phyloP scores from a whole-genome alignment of 2,797 vertebrate species.

The Benthosema pterotum region DNA sequence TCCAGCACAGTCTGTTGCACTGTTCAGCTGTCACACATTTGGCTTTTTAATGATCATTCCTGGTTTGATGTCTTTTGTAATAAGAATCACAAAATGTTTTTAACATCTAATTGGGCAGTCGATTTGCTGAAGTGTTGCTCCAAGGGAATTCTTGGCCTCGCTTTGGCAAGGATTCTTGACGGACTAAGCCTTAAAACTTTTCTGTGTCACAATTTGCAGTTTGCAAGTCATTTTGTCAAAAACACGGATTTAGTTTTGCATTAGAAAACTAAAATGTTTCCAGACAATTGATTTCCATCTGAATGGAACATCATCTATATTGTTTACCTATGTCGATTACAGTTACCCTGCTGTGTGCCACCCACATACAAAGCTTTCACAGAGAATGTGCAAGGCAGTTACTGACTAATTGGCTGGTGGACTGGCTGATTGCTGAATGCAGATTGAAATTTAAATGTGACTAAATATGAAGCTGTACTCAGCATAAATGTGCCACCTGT shows the following conservation, averaged over 20 bases:
- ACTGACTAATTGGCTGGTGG: too few relatives aligned
- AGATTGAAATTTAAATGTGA: too few relatives aligned
- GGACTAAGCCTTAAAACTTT: slow-evolving; percentile 11
- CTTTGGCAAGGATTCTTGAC: slow-evolving; percentile 7
- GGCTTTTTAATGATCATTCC: slow-evolving; percentile 31
- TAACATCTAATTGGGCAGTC: slow-evolving; percentile 7
- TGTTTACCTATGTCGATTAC: neutral
- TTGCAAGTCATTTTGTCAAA: slow-evolving; percentile 7
- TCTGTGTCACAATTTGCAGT: too few relatives aligned
- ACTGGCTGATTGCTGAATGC: too few relatives aligned
- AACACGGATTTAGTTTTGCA: neutral
- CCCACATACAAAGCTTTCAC: too few relatives aligned
- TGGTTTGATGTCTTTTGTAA: slow-evolving; percentile 15
- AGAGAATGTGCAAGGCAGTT: too few relatives aligned
- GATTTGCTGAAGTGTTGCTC: slow-evolving; percentile 2
- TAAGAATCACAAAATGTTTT: slow-evolving; percentile 9
- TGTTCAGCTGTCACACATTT: slow-evolving; percentile 44
- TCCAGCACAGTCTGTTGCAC: slow-evolving; percentile 33
- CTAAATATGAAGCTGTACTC: too few relatives aligned
- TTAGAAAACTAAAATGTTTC: neutral
- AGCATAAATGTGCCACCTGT: too few relatives aligned
- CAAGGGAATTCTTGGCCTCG: slow-evolving; percentile 1
- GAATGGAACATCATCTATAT: neutral
- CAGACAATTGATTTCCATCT: neutral
- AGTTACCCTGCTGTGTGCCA: too few relatives aligned